These are phyloP conservation scores for Eulemur rufifrons DNA, from an alignment of 2,113 vertebrate genomes.

Conservation along the genomic window DNA sequence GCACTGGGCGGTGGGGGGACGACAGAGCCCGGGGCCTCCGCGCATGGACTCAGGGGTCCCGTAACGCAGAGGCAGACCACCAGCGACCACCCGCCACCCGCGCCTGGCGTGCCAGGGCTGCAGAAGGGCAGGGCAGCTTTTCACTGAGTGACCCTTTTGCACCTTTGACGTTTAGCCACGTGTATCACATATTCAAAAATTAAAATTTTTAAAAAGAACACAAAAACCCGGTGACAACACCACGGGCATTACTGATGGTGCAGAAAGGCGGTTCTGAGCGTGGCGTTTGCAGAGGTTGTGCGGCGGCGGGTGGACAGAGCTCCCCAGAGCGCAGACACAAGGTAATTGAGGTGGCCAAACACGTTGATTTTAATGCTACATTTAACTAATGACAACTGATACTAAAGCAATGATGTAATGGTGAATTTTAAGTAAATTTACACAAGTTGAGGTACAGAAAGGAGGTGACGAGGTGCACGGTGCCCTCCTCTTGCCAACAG, in stretches of 20 bases:
- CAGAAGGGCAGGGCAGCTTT: too few species aligned
- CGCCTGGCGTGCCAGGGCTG: too few species aligned
- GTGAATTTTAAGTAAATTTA: neutral
- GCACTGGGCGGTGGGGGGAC: neutral
- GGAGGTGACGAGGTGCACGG: neutral
- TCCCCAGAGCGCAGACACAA: accelerated
- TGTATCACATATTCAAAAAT: accelerated
- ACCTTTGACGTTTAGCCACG: accelerated
- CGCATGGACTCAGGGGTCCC: neutral
- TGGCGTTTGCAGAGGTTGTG: accelerated
- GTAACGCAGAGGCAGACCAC: neutral
- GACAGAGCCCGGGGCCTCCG: neutral
- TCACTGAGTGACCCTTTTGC: accelerated
- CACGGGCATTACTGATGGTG: accelerated
- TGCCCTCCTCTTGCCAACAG: neutral
- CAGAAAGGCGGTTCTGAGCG: accelerated
- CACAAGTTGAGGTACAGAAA: neutral
- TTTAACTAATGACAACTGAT: too few species aligned
- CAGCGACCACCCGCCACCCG: too few species aligned
- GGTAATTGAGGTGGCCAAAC: accelerated
- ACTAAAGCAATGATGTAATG: accelerated
- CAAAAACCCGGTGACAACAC: accelerated
- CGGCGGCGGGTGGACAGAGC: accelerated
- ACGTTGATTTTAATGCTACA: accelerated
- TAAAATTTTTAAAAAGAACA: neutral